These are phyloP conservation scores for Hylaeus anthracinus DNA, from an alignment of 1,140 invertebrate species.

Conservation along the genomic window DNA sequence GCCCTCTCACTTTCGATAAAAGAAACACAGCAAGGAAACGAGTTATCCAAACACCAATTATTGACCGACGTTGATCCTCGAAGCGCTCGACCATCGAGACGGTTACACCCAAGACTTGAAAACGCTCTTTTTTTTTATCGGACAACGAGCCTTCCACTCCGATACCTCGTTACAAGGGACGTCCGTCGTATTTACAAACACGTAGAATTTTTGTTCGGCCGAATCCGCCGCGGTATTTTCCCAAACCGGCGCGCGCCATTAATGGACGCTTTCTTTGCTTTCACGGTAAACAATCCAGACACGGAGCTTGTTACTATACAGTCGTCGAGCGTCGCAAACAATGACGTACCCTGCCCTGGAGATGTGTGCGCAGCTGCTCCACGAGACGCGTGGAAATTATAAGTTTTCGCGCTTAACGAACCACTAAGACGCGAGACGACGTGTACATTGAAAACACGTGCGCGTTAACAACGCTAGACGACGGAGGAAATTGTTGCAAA, in stretches of 20 bases:
- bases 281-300: constrained; percentile 27
- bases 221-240: neutral
- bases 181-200: too few species aligned
- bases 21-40: too few species aligned
- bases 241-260: neutral
- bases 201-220: neutral
- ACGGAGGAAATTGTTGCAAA: neutral
- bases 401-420: constrained; percentile 42
- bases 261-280: constrained; percentile 41
- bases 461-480: neutral
- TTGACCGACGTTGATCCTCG: neutral
- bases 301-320: constrained; percentile 33
- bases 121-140: too few species aligned
- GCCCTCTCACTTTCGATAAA: too few species aligned
- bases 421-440: constrained; percentile 11
- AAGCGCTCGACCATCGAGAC: neutral
- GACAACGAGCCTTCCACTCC: too few species aligned
- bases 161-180: too few species aligned
- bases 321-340: constrained; percentile 38
- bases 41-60: neutral
- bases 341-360: neutral
- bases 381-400: constrained; percentile 19
- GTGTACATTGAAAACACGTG: constrained; percentile 31
- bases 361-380: constrained; percentile 5
- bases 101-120: neutral